A percentile compares a stretch with the other conserved stretches of the same genome.
These are phyloP conservation scores for Rhabdomys pumilio DNA, from an alignment of 2,797 vertebrate species.

Conservation along the genomic window DNA sequence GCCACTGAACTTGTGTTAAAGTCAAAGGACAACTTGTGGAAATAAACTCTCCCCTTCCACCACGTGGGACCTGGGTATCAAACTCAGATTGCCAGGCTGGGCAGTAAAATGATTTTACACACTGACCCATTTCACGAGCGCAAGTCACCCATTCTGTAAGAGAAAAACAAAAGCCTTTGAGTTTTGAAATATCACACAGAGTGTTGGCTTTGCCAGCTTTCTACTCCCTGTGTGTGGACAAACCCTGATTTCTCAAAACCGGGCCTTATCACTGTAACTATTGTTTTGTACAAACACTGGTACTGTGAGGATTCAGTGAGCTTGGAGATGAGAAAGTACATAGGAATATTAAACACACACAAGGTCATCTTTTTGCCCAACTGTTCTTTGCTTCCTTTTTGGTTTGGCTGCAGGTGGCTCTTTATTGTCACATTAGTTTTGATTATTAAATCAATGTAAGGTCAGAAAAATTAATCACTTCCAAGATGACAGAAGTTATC, in stretches of 20 bases:
- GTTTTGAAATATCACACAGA: neutral
- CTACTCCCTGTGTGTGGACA: neutral
- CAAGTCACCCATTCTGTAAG: neutral
- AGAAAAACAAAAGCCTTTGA: neutral
- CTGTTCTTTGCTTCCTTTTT: constrained; percentile 43
- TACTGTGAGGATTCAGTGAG: neutral
- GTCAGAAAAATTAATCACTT: constrained; percentile 20
- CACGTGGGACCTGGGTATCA: neutral
- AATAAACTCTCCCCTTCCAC: neutral
- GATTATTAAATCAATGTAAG: neutral
- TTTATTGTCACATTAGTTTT: neutral
- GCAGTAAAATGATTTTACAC: neutral
- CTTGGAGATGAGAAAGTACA: neutral
- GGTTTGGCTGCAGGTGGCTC: neutral
- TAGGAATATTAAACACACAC: neutral
- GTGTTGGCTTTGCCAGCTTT: neutral
- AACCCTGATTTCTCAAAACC: neutral
- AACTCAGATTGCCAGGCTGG: neutral
- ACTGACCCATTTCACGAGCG: neutral
- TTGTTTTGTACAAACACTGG: neutral
- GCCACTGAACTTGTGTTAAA: no score
- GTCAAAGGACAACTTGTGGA: neutral
- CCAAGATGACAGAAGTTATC: neutral
- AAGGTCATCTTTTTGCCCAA: constrained; percentile 2
- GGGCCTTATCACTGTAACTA: constrained; percentile 5